These are phyloP conservation scores for Ormyrus nitidulus DNA, from an alignment of 2,888 invertebrate genomes.

Conservation along the genomic window DNA sequence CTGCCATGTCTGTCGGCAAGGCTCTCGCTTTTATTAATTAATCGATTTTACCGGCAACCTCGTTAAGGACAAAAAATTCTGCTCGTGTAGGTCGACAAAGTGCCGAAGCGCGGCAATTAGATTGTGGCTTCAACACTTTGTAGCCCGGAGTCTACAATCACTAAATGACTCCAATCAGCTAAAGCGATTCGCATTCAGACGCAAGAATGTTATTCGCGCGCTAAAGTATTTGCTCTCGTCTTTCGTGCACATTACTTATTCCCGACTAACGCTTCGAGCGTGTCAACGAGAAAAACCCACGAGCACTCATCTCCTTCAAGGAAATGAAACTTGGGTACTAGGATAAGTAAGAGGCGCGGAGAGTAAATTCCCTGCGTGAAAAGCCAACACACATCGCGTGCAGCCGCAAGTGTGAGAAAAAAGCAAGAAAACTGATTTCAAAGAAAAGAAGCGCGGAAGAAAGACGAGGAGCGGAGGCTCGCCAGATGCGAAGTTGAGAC, in stretches of 20 bases:
- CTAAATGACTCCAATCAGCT: too few relatives aligned
- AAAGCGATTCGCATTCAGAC: too few relatives aligned
- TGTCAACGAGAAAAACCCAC: too few relatives aligned
- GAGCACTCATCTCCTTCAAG: background rate
- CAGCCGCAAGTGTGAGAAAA: slow-evolving; percentile 19
- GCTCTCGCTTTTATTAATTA: slow-evolving; percentile 40
- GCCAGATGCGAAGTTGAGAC: slow-evolving; percentile 22
- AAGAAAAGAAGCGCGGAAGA: background rate
- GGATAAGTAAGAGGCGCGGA: background rate
- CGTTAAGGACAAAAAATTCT: slow-evolving; percentile 29
- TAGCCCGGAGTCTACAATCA: too few relatives aligned
- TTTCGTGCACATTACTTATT: slow-evolving; percentile 6
- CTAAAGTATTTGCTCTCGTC: background rate
- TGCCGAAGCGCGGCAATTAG: slow-evolving; percentile 38
- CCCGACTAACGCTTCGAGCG: background rate
- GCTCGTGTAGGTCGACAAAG: slow-evolving; percentile 17
- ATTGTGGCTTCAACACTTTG: slow-evolving; percentile 14
- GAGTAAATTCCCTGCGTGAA: slow-evolving; percentile 8
- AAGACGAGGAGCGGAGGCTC: slow-evolving; percentile 31
- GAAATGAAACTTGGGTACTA: slow-evolving; percentile 40
- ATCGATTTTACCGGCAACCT: slow-evolving; percentile 12
- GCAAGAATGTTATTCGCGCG: too few relatives aligned
- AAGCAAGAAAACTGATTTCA: background rate
- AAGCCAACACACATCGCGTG: background rate
- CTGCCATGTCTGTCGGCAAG: background rate